A percentile compares a stretch with the other conserved stretches of the same genome.
Evolutionary conservation across 1,140 invertebrate genomes (phyloP).

Genomic region (Caenorhabditis briggsae): DNA sequence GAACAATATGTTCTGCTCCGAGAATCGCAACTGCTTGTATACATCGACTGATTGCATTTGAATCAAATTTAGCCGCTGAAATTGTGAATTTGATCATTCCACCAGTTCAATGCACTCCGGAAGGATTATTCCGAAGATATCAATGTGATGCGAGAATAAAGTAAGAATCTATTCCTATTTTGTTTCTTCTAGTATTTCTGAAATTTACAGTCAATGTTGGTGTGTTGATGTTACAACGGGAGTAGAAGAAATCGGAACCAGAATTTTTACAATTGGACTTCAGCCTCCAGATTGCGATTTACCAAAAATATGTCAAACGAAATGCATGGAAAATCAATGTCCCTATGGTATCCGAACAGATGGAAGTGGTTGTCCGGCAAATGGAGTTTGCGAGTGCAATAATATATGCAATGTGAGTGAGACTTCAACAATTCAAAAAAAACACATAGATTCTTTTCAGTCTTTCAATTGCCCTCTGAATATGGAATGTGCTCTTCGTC

Average conservation of each 20-base stretch:
- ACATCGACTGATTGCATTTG: conserved; percentile 51
- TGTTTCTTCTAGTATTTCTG: no score
- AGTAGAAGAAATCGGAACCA: conserved; percentile 66
- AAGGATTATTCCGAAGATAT: conserved; percentile 55
- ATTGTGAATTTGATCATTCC: conserved; percentile 22
- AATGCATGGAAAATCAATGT: conserved; percentile 64
- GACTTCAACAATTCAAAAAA: neutral
- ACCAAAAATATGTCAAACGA: conserved; percentile 61
- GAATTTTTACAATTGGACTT: conserved; percentile 57
- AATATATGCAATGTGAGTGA: conserved; percentile 68
- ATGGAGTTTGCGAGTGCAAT: conserved; percentile 69
- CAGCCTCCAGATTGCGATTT: conserved; percentile 45
- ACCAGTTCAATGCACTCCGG: conserved; percentile 58
- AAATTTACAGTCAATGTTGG: conserved; percentile 69
- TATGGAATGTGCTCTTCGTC: conserved; percentile 70
- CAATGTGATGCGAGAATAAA: conserved; percentile 59
- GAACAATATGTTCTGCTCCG: conserved; percentile 51
- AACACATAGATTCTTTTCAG: neutral
- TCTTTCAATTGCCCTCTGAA: conserved; percentile 68
- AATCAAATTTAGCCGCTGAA: conserved; percentile 27
- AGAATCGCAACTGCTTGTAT: conserved; percentile 58
- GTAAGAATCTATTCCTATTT: neutral
- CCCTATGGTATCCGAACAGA: conserved; percentile 69
- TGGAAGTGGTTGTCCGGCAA: conserved; percentile 70
- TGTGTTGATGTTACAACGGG: conserved; percentile 69